These are phyloP conservation scores for Carposina sasakii DNA, from an alignment of 1,140 invertebrate genomes.

Conservation along the genomic window DNA sequence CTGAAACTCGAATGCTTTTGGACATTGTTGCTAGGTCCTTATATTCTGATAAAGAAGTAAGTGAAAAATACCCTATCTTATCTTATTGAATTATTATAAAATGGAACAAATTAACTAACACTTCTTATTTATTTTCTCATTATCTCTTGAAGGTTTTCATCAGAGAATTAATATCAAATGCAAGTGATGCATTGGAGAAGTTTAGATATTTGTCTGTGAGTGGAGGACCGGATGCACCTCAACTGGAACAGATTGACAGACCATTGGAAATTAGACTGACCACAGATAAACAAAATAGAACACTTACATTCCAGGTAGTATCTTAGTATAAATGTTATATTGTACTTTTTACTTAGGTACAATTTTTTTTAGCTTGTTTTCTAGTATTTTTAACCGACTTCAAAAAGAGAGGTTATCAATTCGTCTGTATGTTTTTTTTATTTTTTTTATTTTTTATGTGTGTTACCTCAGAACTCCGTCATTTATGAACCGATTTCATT, in stretches of 20 bases:
- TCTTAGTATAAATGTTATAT: background rate
- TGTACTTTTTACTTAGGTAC: too few species aligned
- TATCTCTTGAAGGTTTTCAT: conserved; percentile 93
- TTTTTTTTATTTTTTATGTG: too few species aligned
- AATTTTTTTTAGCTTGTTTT: too few species aligned
- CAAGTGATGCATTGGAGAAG: conserved; percentile 97
- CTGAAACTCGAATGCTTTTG: conserved; percentile 94
- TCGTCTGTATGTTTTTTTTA: too few species aligned
- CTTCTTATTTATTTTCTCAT: too few species aligned
- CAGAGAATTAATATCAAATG: conserved; percentile 96
- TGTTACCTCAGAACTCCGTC: too few species aligned
- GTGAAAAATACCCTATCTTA: too few species aligned
- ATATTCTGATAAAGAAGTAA: conserved; percentile 97
- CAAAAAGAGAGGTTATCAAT: too few species aligned
- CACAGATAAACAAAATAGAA: conserved; percentile 90
- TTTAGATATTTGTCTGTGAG: conserved; percentile 83
- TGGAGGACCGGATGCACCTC: conserved; percentile 61
- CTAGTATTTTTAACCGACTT: too few species aligned
- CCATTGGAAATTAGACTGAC: conserved; percentile 90
- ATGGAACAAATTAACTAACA: background rate
- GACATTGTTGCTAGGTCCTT: conserved; percentile 98
- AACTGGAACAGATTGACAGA: conserved; percentile 71
- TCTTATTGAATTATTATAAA: conserved; percentile 1
- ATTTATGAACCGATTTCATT: too few species aligned
- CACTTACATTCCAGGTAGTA: conserved; percentile 87